Evolutionary conservation across 2,888 invertebrate genomes (phyloP), one percentile per base, ranked within the genome.

Genomic region (Pseudanteris insignis): DNA sequence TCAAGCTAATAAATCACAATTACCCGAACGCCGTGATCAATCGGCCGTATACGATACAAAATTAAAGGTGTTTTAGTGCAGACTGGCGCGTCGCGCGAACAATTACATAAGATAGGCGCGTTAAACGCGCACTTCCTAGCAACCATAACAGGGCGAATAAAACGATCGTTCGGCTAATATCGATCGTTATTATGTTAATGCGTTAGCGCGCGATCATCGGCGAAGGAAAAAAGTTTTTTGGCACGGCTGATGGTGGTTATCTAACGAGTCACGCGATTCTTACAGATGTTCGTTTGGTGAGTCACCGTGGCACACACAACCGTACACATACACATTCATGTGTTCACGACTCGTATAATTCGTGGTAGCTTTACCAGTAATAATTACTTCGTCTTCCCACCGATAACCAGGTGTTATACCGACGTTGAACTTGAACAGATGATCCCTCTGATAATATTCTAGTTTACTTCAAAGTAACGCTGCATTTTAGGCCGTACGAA

Each of bases 231-330:
- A 46, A 51, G 38, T 44, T 50, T 58, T 18, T 18, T 12, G 26
- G 29, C 30, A 28, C n/a, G n/a, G 14, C 26, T 18, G 32, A 32
- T 25, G 26, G 44, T 51, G 26, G 44, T 51, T 37, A 58, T 58
- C 50, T 51, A 58, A 34, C 51, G 37, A 50, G 50, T 13, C 58
- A 50, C 50, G 58, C 44, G 40, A 58, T 50, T 44, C 38, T 28
- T 44, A 32, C 58, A 58, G 58, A 48, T 58, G 58, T 50, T 50
- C 29, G 38, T 14, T 3, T 18, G 3, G 32, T 58, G 58, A 58
- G 50, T 58, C 58, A 58, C 26, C 50, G 48, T 44, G 33, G 34
- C 40, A 8, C 10, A n/a, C 25, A 28, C 9, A 5, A 30, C 9
- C 15, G 40, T 43, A 18, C 4, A 18, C 18, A 18, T 6, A 18